Conservation (phyloP, 2,888 invertebrate species). For the Eilema griseolum region DNA sequence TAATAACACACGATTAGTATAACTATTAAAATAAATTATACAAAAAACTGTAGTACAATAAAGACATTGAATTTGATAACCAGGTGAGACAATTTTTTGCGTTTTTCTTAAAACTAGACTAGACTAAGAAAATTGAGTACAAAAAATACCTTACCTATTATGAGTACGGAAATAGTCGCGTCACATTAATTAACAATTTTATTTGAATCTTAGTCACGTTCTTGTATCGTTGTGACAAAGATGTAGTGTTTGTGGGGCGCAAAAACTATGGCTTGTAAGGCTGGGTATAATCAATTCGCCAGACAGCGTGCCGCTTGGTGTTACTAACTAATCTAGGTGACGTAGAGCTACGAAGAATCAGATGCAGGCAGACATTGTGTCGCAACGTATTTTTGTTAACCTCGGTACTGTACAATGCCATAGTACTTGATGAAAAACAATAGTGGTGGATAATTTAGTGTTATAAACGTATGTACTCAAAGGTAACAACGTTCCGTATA, state of each 20-base stretch:
- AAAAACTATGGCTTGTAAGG: conserved; percentile 70
- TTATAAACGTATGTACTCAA: neutral
- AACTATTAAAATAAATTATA: conserved; percentile 41
- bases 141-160: conserved; percentile 26
- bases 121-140: conserved; percentile 22
- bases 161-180: conserved; percentile 48
- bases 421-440: neutral
- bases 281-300: conserved; percentile 58
- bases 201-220: conserved; percentile 43
- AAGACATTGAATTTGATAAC: conserved; percentile 20
- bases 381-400: neutral
- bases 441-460: neutral
- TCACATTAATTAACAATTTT: conserved; percentile 58
- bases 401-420: neutral
- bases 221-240: conserved; percentile 43
- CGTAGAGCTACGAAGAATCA: conserved; percentile 63
- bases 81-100: conserved; percentile 49
- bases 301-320: conserved; percentile 82
- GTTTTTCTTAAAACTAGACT: conserved; percentile 22
- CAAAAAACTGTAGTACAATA: conserved; percentile 38
- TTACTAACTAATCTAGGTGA: conserved; percentile 63
- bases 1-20: conserved; percentile 42
- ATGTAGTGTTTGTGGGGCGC: conserved; percentile 53
- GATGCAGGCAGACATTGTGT: neutral
- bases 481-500: neutral